Evolutionary conservation across 2,888 invertebrate genomes (phyloP).

Genomic region (Lithophane socia): DNA sequence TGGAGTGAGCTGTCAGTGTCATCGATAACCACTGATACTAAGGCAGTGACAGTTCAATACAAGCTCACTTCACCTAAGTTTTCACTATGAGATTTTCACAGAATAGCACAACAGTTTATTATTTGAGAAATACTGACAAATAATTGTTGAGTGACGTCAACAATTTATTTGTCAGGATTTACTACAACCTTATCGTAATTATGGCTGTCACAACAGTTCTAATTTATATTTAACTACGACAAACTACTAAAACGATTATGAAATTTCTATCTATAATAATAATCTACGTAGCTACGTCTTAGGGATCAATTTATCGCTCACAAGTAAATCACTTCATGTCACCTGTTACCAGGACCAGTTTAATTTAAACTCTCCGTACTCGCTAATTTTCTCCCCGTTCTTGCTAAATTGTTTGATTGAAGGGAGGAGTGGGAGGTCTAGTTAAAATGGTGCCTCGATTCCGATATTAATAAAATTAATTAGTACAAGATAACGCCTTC

Average conservation of each 20-base stretch:
- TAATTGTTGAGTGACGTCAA: background rate
- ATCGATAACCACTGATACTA: too few species aligned
- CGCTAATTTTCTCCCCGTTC: conserved; percentile 23
- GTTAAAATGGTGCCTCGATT: conserved; percentile 65
- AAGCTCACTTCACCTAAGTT: too few species aligned
- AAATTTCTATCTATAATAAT: conserved; percentile 60
- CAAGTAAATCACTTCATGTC: conserved; percentile 78
- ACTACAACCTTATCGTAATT: background rate
- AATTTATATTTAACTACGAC: conserved; percentile 16
- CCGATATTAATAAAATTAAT: conserved; percentile 80
- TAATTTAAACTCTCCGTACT: conserved; percentile 58
- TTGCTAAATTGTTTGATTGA: conserved; percentile 2
- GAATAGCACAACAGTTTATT: too few species aligned
- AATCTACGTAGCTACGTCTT: conserved; percentile 58
- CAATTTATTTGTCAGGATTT: too few species aligned
- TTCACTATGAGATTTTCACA: too few species aligned
- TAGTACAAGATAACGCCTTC: conserved; percentile 76
- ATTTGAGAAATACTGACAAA: background rate
- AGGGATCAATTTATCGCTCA: conserved; percentile 74
- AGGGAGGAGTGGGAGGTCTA: conserved; percentile 58
- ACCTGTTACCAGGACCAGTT: conserved; percentile 73
- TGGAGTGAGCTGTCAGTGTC: too few species aligned
- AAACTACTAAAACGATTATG: conserved; percentile 68
- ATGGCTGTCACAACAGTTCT: conserved; percentile 11
- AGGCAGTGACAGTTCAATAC: too few species aligned